phyloP scores from a whole-genome alignment of 30 jellyfish, hydroid and myxozoan genomes.

The Turritopsis rubra region DNA sequence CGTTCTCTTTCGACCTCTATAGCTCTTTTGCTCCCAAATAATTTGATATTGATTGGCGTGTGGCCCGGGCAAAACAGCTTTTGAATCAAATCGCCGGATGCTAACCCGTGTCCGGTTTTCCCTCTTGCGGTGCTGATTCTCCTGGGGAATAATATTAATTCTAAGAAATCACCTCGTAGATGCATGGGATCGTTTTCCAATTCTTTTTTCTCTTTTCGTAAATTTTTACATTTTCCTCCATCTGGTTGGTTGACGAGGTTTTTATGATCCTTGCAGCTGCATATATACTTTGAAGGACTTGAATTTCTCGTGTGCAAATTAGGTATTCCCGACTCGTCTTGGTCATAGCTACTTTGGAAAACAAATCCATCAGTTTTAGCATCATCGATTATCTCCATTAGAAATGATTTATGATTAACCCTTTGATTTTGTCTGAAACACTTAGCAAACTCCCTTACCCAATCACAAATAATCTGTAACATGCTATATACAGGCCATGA shows the following conservation, averaged over 20 bases:
- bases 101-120: not conserved
- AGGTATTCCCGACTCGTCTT: not conserved
- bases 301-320: not conserved
- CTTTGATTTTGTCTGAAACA: not conserved
- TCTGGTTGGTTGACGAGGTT: not conserved
- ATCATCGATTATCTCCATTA: not conserved
- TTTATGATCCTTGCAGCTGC: not conserved
- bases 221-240: not conserved
- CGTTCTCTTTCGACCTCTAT: constrained; percentile 23
- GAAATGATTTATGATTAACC: not conserved
- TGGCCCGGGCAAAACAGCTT: constrained; percentile 17
- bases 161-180: not conserved
- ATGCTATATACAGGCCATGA: not conserved
- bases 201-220: not conserved
- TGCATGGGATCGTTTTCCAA: not conserved
- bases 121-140: not conserved
- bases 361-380: not conserved
- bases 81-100: not conserved
- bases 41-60: constrained; percentile 17
- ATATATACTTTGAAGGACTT: not conserved
- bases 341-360: not conserved
- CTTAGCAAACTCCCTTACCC: not conserved
- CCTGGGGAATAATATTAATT: not conserved
- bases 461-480: not conserved
- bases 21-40: constrained; percentile 27